Evolutionary conservation across 1,140 invertebrate species (phyloP), one percentile per base, ranked within the genome.

Genomic region (Apis dorsata): DNA sequence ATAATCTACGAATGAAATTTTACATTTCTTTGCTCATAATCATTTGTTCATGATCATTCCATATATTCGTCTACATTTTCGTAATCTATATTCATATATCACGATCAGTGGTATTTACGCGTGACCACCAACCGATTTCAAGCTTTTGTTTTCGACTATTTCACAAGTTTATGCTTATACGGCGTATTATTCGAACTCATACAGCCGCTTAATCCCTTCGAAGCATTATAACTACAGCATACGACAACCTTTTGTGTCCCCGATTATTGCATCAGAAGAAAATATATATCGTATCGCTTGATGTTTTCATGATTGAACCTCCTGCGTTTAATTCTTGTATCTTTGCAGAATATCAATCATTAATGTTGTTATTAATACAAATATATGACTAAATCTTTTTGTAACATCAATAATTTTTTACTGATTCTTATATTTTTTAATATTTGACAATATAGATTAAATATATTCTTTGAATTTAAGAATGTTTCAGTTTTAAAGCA

Each of bases 81-180:
- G 17, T 63, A 53, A 44, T 15, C 68, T 66, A 53, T 63, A 71
- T 72, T 21, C 68, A 53, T 51, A 49, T 75, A 65, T 59, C 55
- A 34, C 53, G 79, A 75, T 81, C 10, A n/a, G 24, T 11, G 55
- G 55, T 51, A 28, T n/a, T 19, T 65, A 60, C 53, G 60, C 63
- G 73, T 75, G 44, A 59, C 73, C 51, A 53, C 11, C 51, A 72
- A 21, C 19, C 21, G 34, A 63, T 55, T 60, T 59, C 49, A 53
- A 28, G 85, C 86, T 84, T 86, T 84, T 60, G 81, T 72, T 84
- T 78, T 80, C 76, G 66, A 83, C 49, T 66, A 60, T 77, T 83
- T 71, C 76, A 68, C 51, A 69, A 77, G 74, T 77, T 82, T 69
- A 77, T 51, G 55, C 49, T 51, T 55, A 24, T 77, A 55, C 51